Conservation (phyloP, 2,888 invertebrate species). For the Listrodromus nycthemerus region DNA sequence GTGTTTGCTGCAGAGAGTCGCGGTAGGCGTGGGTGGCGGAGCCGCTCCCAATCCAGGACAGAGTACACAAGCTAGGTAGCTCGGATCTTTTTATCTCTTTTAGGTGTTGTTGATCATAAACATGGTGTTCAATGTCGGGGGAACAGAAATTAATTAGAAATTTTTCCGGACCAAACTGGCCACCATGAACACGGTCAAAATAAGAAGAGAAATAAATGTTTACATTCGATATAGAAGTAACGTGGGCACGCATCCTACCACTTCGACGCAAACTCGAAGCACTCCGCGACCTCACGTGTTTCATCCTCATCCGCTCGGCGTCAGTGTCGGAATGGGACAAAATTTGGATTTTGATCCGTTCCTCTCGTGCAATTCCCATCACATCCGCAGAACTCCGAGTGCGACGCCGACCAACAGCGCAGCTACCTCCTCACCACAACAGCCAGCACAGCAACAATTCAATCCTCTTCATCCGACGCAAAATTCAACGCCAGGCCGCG, state of each 20-base stretch:
- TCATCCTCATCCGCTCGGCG: slow-evolving; percentile 87
- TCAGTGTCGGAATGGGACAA: slow-evolving; percentile 76
- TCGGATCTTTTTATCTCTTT: neutral
- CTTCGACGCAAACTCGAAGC: slow-evolving; percentile 89
- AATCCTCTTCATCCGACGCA: slow-evolving; percentile 72
- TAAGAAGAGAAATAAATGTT: neutral
- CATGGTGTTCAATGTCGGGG: too few species aligned
- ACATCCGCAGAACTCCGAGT: slow-evolving; percentile 84
- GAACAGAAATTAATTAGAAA: neutral
- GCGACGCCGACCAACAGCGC: slow-evolving; percentile 70
- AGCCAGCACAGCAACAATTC: slow-evolving; percentile 71
- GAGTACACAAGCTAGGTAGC: slow-evolving; percentile 82
- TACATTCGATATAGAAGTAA: slow-evolving; percentile 84
- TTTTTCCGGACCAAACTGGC: neutral
- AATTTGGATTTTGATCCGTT: slow-evolving; percentile 87
- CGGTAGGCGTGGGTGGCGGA: slow-evolving; percentile 74
- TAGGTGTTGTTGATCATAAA: neutral
- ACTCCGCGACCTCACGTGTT: slow-evolving; percentile 89
- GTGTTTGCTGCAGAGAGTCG: slow-evolving; percentile 68
- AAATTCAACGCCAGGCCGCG: slow-evolving; percentile 85
- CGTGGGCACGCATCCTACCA: slow-evolving; percentile 89
- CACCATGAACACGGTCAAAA: neutral
- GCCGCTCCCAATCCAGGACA: slow-evolving; percentile 78
- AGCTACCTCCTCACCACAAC: slow-evolving; percentile 72
- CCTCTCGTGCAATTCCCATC: slow-evolving; percentile 90